Evolutionary conservation across 53 echinoderm and acorn worm species (phyloP), one percentile per base, ranked within the genome.

Genomic region (Henricia sp.): DNA sequence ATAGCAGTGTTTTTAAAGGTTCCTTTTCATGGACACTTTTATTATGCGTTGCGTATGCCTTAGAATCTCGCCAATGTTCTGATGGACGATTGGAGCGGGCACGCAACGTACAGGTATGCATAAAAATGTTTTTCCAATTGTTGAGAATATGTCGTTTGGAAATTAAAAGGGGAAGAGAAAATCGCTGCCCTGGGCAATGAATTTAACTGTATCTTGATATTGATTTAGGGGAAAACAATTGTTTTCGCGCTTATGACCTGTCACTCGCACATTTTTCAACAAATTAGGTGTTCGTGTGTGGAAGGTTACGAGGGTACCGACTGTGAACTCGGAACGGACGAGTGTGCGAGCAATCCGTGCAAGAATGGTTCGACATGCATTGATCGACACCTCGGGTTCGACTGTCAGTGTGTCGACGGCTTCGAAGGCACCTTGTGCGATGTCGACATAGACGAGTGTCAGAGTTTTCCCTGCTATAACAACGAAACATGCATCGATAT

Each of bases 311-410:
- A 88, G 63, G 82, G 88, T 17, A 5, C 12, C 2, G n/a, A 62
- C 72, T 88, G 88, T 29, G 62, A 58, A 43, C 3, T 19, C 0
- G 82, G 82, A 11, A 63, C 48, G 2, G 72, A 88, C 68, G 88
- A 82, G n/a, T 88, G 88, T 72, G 14, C 19, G n/a, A 82, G 88
- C 33, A 50, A 50, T 29, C 88, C 82, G 30, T 88, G 88, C 40
- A 52, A 16, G 26, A 88, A 82, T 35, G 38, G 37, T 26, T 70
- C 57, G 6, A 88, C 82, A 9, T 88, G 88, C 64, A 62, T 39
- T 12, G 88, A 88, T 82, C 24, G 24, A 36, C 48, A 63, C 8
- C 64, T 37, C 32, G 40, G 52, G 26, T 88, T 62, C 48, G 33
- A 28, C 39, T 88, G 88, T 50, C 58, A 19, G 23, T 87, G 88